Conservation (phyloP, 2,888 invertebrate species). For the Seira ritae region DNA sequence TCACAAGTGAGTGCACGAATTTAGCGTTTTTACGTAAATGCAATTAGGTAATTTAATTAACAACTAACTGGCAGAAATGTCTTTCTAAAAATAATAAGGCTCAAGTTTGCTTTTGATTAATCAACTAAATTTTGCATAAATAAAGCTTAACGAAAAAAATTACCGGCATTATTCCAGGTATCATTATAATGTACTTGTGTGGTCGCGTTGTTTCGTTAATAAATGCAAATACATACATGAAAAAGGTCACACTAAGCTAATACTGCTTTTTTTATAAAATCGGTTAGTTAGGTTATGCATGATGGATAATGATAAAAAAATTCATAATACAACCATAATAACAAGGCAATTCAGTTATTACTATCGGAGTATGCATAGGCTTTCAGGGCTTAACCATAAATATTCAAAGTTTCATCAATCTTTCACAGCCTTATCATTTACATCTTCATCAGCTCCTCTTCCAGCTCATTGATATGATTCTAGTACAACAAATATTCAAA, state of each 20-base stretch:
- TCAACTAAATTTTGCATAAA: too few species aligned
- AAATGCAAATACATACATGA: too few species aligned
- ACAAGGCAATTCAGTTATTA: neutral
- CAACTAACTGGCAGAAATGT: too few species aligned
- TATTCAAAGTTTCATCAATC: neutral
- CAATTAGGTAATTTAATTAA: too few species aligned
- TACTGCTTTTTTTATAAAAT: neutral
- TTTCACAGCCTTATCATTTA: conserved; percentile 57
- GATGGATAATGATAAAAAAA: neutral
- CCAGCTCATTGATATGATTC: conserved; percentile 55
- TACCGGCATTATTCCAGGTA: too few species aligned
- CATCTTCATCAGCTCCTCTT: conserved; percentile 45
- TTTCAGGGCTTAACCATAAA: neutral
- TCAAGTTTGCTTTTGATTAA: too few species aligned
- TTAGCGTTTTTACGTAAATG: too few species aligned
- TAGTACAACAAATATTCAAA: neutral
- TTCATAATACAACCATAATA: neutral
- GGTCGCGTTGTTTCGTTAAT: too few species aligned
- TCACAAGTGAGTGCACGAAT: too few species aligned
- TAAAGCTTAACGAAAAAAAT: too few species aligned
- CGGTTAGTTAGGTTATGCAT: neutral
- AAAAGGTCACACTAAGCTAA: neutral
- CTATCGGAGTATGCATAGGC: neutral
- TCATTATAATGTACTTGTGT: too few species aligned
- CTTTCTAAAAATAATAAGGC: too few species aligned